phyloP scores from a whole-genome alignment of 1,140 invertebrate genomes.

The Aleiodes sp. region DNA sequence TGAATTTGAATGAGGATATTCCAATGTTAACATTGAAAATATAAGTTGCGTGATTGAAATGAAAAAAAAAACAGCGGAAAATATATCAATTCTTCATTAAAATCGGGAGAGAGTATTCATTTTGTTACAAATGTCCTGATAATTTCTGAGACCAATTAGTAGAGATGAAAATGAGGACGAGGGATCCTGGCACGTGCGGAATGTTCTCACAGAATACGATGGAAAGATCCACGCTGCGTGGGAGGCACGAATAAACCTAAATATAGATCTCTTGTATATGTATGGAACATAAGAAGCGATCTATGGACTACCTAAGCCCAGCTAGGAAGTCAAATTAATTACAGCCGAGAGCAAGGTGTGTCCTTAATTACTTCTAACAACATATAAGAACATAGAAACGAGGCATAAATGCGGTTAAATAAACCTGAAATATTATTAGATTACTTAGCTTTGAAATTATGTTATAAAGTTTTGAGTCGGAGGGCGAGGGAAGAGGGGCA shows the following conservation, averaged over 20 bases:
- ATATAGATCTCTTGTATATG: constrained; percentile 15
- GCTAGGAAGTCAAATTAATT: constrained; percentile 27
- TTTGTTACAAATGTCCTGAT: background rate
- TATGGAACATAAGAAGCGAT: background rate
- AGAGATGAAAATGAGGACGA: constrained; percentile 11
- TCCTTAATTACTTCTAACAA: background rate
- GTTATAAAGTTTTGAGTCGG: background rate
- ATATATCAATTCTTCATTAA: no score
- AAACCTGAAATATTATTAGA: background rate
- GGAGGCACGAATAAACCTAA: background rate
- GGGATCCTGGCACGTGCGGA: constrained; percentile 2
- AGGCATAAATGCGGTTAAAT: background rate
- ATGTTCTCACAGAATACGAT: constrained; percentile 4
- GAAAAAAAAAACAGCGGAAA: no score
- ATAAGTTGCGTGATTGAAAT: no score
- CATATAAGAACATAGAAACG: background rate
- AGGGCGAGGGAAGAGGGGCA: constrained; percentile 8
- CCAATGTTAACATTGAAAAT: no score
- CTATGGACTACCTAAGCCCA: background rate
- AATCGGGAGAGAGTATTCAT: no score
- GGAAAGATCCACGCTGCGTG: background rate
- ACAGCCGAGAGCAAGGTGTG: background rate
- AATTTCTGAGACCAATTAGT: background rate
- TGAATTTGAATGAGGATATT: no score
- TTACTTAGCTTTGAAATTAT: background rate